Evolutionary conservation across 2,113 vertebrate genomes (phyloP).

Genomic region (Centropus unirufus): DNA sequence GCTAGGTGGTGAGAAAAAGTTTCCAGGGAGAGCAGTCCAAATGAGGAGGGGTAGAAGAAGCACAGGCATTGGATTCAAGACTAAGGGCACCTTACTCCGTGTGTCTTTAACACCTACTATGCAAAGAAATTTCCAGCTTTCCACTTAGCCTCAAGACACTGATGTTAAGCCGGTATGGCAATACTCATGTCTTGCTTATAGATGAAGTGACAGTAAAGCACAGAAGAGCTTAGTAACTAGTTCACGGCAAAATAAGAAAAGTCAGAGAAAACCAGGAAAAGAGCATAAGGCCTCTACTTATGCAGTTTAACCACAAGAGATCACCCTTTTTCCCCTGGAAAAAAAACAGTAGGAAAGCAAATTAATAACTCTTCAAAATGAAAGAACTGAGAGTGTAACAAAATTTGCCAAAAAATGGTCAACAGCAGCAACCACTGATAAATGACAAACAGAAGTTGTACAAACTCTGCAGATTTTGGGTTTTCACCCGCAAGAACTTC

Average conservation of each 20-base stretch:
- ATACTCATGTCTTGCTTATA: background rate
- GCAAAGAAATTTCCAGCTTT: background rate
- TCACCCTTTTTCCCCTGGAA: slow-evolving; percentile 18
- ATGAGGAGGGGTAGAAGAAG: background rate
- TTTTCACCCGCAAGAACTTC: background rate
- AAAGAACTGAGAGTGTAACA: background rate
- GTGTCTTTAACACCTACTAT: background rate
- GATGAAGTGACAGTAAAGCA: background rate
- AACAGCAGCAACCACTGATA: background rate
- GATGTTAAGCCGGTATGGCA: background rate
- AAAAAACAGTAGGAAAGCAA: background rate
- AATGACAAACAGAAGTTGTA: background rate
- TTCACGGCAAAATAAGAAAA: background rate
- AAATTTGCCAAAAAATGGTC: background rate
- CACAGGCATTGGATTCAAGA: background rate
- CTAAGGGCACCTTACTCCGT: background rate
- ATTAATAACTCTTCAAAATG: background rate
- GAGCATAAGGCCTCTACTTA: background rate
- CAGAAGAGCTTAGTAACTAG: background rate
- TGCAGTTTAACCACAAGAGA: slow-evolving; percentile 26
- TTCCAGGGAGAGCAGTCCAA: slow-evolving; percentile 19
- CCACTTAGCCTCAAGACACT: background rate
- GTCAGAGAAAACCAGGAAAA: background rate
- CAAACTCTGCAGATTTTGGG: background rate
- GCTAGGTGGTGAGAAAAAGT: slow-evolving; percentile 29